Evolutionary conservation across 2,113 vertebrate genomes (phyloP).

Genomic region (Ailuropoda melanoleuca): DNA sequence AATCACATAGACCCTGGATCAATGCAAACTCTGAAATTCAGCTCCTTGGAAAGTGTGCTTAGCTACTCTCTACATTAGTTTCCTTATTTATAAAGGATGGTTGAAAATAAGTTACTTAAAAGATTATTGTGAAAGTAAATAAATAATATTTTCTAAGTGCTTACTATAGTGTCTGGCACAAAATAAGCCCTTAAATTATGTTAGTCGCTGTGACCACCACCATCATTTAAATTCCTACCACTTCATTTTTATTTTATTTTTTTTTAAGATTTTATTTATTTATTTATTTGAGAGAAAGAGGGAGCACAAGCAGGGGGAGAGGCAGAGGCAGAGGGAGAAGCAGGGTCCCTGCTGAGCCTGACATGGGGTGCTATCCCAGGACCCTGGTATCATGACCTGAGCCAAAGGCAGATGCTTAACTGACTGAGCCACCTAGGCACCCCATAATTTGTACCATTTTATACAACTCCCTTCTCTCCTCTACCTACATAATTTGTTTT

Average conservation of each 20-base stretch:
- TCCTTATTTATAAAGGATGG: neutral
- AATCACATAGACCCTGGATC: neutral
- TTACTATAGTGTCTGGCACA: neutral
- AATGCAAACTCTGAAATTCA: neutral
- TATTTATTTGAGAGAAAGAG: neutral
- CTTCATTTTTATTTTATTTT: neutral
- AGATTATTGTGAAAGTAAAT: neutral
- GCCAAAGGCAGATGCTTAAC: neutral
- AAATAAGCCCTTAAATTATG: neutral
- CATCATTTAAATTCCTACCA: neutral
- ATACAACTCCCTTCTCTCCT: neutral
- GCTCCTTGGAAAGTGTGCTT: neutral
- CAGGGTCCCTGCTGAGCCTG: neutral
- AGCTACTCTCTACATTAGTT: neutral
- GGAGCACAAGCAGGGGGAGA: neutral
- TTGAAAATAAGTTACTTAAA: neutral
- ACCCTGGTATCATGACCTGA: neutral
- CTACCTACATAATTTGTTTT: neutral
- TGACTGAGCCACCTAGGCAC: neutral
- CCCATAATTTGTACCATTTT: neutral
- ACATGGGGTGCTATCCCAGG: too few species aligned
- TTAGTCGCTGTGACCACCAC: neutral
- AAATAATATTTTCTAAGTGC: neutral
- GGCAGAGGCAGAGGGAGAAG: neutral
- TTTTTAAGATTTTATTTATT: neutral